Percentiles rank a stretch among this genome's conserved stretches.
Evolutionary conservation across 2,113 vertebrate species (phyloP).

Genomic region (Callionymus lyra): DNA sequence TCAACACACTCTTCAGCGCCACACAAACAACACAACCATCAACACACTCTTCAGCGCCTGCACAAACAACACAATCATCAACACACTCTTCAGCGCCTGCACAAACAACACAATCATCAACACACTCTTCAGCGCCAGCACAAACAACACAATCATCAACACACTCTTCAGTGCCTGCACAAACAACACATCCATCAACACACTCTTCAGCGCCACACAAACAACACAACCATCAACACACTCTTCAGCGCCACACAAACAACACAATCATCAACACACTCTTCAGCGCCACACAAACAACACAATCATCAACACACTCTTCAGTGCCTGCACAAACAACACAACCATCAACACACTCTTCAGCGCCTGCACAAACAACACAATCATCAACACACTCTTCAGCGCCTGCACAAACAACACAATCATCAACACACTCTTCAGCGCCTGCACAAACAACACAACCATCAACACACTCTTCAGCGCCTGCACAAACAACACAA

Average conservation of each 20-base stretch:
- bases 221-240: not conserved
- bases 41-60: not conserved
- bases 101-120: not conserved
- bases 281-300: constrained; percentile 5
- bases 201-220: not conserved
- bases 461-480: not conserved
- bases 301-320: not conserved
- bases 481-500: constrained; percentile 2
- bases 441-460: constrained; percentile 3
- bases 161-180: not conserved
- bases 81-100: not conserved
- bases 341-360: not conserved
- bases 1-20: not conserved
- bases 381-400: not conserved
- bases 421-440: not conserved
- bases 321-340: constrained; percentile 4
- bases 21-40: not conserved
- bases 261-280: not conserved
- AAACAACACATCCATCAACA: not conserved
- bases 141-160: not conserved
- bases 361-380: constrained; percentile 4
- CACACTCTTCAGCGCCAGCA: not conserved
- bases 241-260: constrained; percentile 1
- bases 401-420: constrained; percentile 4
- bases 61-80: not conserved